These are phyloP conservation scores for Condylostylus longicornis DNA, from an alignment of 1,140 invertebrate genomes.

Conservation along the genomic window DNA sequence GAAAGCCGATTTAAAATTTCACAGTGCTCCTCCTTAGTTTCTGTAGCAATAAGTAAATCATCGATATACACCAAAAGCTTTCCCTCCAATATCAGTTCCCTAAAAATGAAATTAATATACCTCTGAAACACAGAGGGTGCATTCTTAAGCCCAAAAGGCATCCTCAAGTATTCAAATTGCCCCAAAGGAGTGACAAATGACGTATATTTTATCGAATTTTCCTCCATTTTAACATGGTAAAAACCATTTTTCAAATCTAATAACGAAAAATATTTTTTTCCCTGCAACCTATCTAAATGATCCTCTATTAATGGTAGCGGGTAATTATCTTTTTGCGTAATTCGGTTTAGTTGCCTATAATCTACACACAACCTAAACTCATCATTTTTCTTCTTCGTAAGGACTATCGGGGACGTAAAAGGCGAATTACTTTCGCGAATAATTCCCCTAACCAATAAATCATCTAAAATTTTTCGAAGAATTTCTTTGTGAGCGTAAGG, in stretches of 20 bases:
- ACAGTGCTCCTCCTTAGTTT: not conserved
- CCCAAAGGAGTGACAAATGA: slow-evolving; percentile 24
- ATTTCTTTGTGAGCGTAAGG: slow-evolving; percentile 1
- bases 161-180: slow-evolving; percentile 20
- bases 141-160: slow-evolving; percentile 18
- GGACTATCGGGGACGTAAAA: slow-evolving; percentile 14
- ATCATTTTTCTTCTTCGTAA: slow-evolving; percentile 19
- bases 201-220: slow-evolving; percentile 16
- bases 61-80: slow-evolving; percentile 4
- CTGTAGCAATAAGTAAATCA: slow-evolving; percentile 6
- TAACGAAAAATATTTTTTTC: slow-evolving; percentile 12
- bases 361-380: slow-evolving; percentile 17
- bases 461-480: slow-evolving; percentile 7
- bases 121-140: slow-evolving; percentile 3
- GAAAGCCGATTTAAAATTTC: no score
- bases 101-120: slow-evolving; percentile 1
- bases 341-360: slow-evolving; percentile 20
- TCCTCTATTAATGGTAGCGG: slow-evolving; percentile 36
- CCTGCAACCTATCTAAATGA: slow-evolving; percentile 12
- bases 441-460: slow-evolving; percentile 10
- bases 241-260: slow-evolving; percentile 17
- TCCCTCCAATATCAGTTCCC: not conserved
- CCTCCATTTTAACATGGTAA: slow-evolving; percentile 13
- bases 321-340: slow-evolving; percentile 7
- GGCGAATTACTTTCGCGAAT: slow-evolving; percentile 13